Evolutionary conservation across 2,888 invertebrate species (phyloP).

Genomic region (Sepiola atlantica): DNA sequence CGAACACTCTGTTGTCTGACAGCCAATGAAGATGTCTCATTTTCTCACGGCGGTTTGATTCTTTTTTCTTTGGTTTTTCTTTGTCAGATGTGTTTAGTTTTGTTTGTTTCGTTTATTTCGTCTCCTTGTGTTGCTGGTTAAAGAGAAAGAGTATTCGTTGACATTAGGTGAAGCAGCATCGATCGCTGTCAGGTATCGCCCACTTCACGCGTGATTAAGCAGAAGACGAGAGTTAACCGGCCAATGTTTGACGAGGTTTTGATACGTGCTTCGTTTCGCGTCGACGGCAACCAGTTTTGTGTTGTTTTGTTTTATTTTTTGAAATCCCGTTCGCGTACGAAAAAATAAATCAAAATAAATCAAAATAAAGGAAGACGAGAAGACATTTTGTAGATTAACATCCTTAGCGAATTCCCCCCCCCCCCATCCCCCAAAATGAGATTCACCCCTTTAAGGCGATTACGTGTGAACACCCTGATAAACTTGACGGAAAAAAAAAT

Average conservation of each 20-base stretch:
- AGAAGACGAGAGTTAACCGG: neutral
- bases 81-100: no score
- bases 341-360: neutral
- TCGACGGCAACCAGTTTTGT: neutral
- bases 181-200: neutral
- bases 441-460: no score
- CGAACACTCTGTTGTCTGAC: neutral
- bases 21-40: neutral
- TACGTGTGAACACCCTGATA: no score
- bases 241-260: neutral
- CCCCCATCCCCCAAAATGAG: no score
- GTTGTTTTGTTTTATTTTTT: no score
- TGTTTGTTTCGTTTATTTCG: neutral
- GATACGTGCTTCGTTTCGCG: neutral
- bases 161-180: neutral
- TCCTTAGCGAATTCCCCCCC: no score
- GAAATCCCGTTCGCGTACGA: no score
- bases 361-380: neutral
- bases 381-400: neutral
- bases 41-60: neutral
- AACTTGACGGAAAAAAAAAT: no score
- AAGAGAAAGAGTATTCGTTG: neutral
- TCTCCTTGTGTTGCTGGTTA: neutral
- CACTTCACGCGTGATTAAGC: slow-evolving; percentile 9
- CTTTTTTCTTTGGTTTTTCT: neutral